phyloP scores from a whole-genome alignment of 2,113 vertebrate genomes.

The Microtus montanus region DNA sequence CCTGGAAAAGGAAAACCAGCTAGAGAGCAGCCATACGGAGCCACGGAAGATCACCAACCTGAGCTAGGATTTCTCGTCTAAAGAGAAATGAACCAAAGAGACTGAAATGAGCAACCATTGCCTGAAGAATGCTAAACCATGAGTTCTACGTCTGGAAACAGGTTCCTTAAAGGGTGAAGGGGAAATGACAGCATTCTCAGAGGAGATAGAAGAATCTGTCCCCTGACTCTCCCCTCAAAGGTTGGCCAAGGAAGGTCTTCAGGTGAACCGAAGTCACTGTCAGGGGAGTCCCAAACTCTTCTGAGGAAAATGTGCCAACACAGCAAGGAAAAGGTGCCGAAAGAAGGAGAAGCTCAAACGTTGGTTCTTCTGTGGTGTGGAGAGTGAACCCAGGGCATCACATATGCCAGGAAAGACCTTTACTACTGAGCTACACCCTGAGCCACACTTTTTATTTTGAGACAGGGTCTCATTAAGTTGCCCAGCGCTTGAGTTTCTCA shows the following conservation, averaged over 20 bases:
- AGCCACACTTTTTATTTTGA: not conserved
- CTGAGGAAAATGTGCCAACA: no score
- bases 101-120: accelerated
- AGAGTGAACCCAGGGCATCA: not conserved
- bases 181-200: not conserved
- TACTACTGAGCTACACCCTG: not conserved
- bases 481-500: not conserved
- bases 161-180: not conserved
- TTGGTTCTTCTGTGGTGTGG: not conserved
- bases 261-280: not conserved
- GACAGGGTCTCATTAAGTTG: not conserved
- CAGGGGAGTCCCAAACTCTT: not conserved
- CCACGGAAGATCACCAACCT: accelerated
- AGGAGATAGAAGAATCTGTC: not conserved
- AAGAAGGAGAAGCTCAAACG: not conserved
- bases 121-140: not conserved
- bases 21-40: accelerated
- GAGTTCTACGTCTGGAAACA: not conserved
- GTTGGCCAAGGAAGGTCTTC: not conserved
- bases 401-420: not conserved
- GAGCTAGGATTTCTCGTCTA: not conserved
- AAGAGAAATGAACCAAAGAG: not conserved
- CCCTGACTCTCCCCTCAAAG: accelerated
- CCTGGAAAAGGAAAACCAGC: not conserved
- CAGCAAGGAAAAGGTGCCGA: no score